Base-by-base conservation (phyloP, 2,888 invertebrate species). In the Andrena marginata region DNA sequence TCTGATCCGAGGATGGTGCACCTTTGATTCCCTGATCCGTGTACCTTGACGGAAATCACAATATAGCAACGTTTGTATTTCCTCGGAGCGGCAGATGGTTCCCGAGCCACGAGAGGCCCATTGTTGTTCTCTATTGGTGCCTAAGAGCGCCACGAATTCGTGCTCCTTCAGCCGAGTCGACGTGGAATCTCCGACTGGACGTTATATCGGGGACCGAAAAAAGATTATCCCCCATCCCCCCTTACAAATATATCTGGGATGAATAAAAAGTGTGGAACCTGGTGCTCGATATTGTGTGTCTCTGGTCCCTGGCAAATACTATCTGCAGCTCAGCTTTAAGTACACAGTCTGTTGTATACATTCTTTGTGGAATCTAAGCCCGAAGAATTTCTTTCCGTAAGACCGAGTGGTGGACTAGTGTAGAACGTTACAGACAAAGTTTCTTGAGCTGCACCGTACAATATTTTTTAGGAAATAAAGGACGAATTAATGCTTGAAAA, bases 11-110 rank as follows among this genome's bases (percentile, higher is more conserved):
- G 68, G 54, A 79, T 26, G 75, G 72, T 79, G 75, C 64, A 62
- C 75, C 84, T 72, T 69, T 68, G 84, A 78, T 83, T 70, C 83
- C 72, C 49, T 60, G 64, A 78, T 78, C 75, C 80, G 63, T 81
- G 35, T 79, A 84, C 77, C 80, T 77, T 75, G 77, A 77, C 70
- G 80, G 72, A 72, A 64, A 77, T 82, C 74, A 86, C 85, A 87
- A 86, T 86, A 79, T 72, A 69, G 71, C 71, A 42, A 75, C 77
- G 80, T 75, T 76, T 79, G 77, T 84, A 80, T 89, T 85, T 89
- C 78, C 82, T 79, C 79, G 71, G 54, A 68, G 85, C 65, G 72
- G 88, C 88, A 88, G 88, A 88, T 87, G 89, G 87, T 89, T 56
- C 87, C 20, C 3, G 72, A 49, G 48, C 60, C 71, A 75, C 82